phyloP scores from a whole-genome alignment of 1,140 invertebrate species.

The Branchinecta lindahli region DNA sequence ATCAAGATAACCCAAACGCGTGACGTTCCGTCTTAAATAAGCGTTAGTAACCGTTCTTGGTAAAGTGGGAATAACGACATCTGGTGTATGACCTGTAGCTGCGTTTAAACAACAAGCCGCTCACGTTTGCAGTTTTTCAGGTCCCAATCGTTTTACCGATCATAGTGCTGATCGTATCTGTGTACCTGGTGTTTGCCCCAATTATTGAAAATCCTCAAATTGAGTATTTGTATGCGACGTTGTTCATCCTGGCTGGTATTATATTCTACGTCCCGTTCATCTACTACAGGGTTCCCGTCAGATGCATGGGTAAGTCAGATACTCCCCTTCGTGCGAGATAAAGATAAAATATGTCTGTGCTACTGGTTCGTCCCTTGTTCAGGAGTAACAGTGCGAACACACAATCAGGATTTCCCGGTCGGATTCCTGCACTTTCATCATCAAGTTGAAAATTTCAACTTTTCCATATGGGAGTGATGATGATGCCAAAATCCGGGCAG shows the following conservation, averaged over 20 bases:
- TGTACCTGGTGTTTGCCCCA: constrained; percentile 80
- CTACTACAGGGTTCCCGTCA: constrained; percentile 29
- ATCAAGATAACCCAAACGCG: too few species aligned
- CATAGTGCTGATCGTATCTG: constrained; percentile 67
- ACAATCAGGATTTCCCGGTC: too few species aligned
- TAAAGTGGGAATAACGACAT: too few species aligned
- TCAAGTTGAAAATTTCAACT: too few species aligned
- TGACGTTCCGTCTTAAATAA: too few species aligned
- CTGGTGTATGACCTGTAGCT: too few species aligned
- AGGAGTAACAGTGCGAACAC: too few species aligned
- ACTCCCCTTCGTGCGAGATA: background rate
- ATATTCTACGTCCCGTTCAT: constrained; percentile 52
- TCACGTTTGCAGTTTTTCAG: constrained; percentile 32
- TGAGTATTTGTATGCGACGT: constrained; percentile 75
- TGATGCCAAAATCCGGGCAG: too few species aligned
- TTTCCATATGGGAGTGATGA: too few species aligned
- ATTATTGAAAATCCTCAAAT: constrained; percentile 79
- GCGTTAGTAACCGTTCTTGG: too few species aligned
- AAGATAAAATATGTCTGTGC: constrained; percentile 14
- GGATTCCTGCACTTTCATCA: too few species aligned
- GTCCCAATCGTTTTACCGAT: constrained; percentile 80
- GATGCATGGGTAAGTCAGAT: constrained; percentile 26
- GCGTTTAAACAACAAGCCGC: too few species aligned
- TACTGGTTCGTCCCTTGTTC: constrained; percentile 37
- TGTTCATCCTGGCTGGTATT: constrained; percentile 72